These are phyloP conservation scores for Synodontis membranacea DNA, from an alignment of 2,113 vertebrate genomes.

Conservation along the genomic window DNA sequence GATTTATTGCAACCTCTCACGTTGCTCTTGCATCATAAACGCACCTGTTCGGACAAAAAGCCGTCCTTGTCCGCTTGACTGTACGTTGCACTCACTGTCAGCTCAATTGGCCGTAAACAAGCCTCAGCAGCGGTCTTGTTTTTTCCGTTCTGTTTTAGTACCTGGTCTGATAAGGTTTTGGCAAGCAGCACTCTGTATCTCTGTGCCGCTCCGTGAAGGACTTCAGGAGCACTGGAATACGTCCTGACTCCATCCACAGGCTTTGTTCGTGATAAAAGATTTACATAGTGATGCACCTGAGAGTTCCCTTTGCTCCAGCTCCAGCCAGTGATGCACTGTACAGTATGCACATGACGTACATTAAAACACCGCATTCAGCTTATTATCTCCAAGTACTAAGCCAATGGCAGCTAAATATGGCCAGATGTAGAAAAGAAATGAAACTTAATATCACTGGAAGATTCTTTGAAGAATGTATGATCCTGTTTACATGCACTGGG, in stretches of 20 bases:
- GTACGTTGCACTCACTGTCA: conserved; percentile 38
- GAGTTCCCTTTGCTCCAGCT: neutral
- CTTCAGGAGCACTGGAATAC: neutral
- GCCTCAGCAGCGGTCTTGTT: conserved; percentile 22
- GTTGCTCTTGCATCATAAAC: conserved; percentile 37
- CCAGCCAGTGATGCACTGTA: neutral
- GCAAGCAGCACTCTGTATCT: conserved; percentile 17
- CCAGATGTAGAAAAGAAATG: neutral
- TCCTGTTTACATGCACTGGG: neutral
- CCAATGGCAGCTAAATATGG: neutral
- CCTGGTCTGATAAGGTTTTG: conserved; percentile 30
- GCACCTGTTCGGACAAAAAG: conserved; percentile 47
- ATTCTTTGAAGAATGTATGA: neutral
- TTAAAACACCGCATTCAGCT: neutral
- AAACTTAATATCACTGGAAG: neutral
- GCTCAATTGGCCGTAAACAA: conserved; percentile 50
- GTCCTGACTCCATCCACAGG: neutral
- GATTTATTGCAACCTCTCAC: neutral
- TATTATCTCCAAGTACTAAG: neutral
- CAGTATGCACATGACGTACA: neutral
- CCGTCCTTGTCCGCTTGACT: conserved; percentile 52
- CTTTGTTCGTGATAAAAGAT: neutral
- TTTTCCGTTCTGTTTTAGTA: conserved; percentile 53
- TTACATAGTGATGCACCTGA: neutral
- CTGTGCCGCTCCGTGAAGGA: neutral